These are phyloP conservation scores for Oryzias javanicus DNA, from an alignment of 2,113 vertebrate species.

Conservation along the genomic window DNA sequence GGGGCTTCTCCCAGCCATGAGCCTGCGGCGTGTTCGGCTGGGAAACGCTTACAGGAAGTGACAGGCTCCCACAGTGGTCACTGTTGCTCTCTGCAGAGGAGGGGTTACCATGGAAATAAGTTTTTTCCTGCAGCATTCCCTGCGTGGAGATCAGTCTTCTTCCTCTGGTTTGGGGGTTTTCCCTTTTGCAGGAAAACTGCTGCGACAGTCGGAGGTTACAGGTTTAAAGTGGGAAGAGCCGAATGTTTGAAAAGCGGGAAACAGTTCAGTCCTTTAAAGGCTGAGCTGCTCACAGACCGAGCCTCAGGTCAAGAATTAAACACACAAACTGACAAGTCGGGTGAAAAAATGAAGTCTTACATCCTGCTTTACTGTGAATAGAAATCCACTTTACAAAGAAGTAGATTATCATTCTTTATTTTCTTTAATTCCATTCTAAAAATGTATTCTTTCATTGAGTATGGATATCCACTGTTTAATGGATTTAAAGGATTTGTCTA, in stretches of 20 bases:
- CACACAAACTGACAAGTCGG: not conserved
- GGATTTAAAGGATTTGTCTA: no score
- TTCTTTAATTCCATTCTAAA: no score
- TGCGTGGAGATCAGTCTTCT: not conserved
- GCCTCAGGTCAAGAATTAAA: conserved; percentile 20
- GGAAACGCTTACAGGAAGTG: conserved; percentile 57
- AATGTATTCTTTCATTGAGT: no score
- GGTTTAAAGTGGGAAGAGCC: conserved; percentile 2
- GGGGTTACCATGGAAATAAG: conserved; percentile 59
- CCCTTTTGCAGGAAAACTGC: not conserved
- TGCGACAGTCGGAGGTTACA: not conserved
- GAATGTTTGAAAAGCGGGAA: no score
- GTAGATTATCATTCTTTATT: no score
- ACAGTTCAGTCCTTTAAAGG: not conserved
- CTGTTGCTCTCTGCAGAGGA: conserved; percentile 43
- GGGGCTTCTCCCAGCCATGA: conserved; percentile 23
- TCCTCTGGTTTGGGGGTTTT: no score
- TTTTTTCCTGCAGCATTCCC: conserved; percentile 16
- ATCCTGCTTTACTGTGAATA: no score
- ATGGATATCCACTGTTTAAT: no score
- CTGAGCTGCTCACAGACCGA: not conserved
- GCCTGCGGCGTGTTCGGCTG: conserved; percentile 30
- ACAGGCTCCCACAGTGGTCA: conserved; percentile 59
- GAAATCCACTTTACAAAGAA: no score
- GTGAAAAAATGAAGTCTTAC: no score